phyloP scores from a whole-genome alignment of 2,888 invertebrate genomes.

The Stenoptilia bipunctidactyla region DNA sequence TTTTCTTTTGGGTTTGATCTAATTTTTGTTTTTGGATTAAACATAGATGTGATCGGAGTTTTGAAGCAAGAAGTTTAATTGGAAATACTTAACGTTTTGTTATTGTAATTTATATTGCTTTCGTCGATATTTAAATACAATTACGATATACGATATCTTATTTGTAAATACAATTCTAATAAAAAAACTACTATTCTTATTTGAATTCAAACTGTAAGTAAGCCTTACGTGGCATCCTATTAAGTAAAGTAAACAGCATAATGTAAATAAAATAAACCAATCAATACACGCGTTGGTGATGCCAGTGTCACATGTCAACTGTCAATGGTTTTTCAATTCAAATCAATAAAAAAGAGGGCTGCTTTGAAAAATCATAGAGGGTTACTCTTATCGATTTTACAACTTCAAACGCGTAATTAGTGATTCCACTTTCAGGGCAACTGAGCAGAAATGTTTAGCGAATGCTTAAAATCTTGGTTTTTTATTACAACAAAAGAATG shows the following conservation, averaged over 20 bases:
- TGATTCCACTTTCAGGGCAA: slow-evolving; percentile 5
- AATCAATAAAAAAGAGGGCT: slow-evolving; percentile 44
- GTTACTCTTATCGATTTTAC: slow-evolving; percentile 21
- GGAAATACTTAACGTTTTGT: too few species aligned
- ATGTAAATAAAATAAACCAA: slow-evolving; percentile 29
- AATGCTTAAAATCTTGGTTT: slow-evolving; percentile 25
- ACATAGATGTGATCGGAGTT: background rate
- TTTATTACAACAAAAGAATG: slow-evolving; percentile 47
- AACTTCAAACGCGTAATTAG: slow-evolving; percentile 45
- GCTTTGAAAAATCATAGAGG: slow-evolving; percentile 21
- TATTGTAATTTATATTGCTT: too few species aligned
- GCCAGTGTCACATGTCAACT: slow-evolving; percentile 41
- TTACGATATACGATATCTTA: too few species aligned
- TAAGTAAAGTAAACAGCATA: slow-evolving; percentile 12
- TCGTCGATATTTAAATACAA: too few species aligned
- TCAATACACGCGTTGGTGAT: slow-evolving; percentile 33
- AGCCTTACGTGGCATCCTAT: slow-evolving; percentile 3
- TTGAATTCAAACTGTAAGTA: background rate
- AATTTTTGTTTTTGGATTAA: slow-evolving; percentile 3
- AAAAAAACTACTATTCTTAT: slow-evolving; percentile 2
- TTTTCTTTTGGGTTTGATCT: slow-evolving; percentile 17
- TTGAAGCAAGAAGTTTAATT: too few species aligned
- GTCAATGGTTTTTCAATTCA: slow-evolving; percentile 57
- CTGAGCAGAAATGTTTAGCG: slow-evolving; percentile 16
- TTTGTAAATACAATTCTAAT: too few species aligned